Conservation (phyloP, 2,888 invertebrate genomes). For the Drosophila gaucha region DNA sequence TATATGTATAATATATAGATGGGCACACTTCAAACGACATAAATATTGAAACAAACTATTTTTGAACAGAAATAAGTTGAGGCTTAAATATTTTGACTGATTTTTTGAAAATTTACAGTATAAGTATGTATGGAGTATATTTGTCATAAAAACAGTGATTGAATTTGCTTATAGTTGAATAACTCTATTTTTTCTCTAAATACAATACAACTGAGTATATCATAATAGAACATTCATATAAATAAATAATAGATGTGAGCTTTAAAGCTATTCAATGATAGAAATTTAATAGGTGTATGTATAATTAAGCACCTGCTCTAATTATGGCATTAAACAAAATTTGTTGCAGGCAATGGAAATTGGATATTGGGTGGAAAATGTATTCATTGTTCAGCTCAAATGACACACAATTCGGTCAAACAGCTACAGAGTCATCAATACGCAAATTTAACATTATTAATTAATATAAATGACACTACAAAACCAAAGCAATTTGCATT, state of each 20-base stretch:
- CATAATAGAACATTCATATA: neutral
- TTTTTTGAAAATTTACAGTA: too few relatives aligned
- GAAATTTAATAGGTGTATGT: constrained; percentile 3
- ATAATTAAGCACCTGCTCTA: constrained; percentile 20
- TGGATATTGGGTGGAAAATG: constrained; percentile 18
- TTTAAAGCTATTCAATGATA: neutral
- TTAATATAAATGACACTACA: constrained; percentile 59
- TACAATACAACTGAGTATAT: neutral
- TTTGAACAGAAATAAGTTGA: too few relatives aligned
- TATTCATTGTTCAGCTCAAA: constrained; percentile 40
- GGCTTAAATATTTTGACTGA: too few relatives aligned
- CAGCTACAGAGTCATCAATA: constrained; percentile 40
- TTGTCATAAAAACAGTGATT: too few relatives aligned
- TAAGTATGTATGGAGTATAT: too few relatives aligned
- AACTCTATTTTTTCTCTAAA: too few relatives aligned
- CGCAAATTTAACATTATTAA: constrained; percentile 57
- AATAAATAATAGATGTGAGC: neutral
- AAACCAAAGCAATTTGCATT: constrained; percentile 63
- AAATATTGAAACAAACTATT: too few relatives aligned
- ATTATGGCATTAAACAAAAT: constrained; percentile 35
- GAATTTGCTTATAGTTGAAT: too few relatives aligned
- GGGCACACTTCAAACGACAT: too few relatives aligned
- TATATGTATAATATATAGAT: too few relatives aligned
- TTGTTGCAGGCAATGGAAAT: constrained; percentile 4
- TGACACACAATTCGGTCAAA: constrained; percentile 32